Evolutionary conservation across 1,140 invertebrate genomes (phyloP).

Genomic region (Bombus superbus): DNA sequence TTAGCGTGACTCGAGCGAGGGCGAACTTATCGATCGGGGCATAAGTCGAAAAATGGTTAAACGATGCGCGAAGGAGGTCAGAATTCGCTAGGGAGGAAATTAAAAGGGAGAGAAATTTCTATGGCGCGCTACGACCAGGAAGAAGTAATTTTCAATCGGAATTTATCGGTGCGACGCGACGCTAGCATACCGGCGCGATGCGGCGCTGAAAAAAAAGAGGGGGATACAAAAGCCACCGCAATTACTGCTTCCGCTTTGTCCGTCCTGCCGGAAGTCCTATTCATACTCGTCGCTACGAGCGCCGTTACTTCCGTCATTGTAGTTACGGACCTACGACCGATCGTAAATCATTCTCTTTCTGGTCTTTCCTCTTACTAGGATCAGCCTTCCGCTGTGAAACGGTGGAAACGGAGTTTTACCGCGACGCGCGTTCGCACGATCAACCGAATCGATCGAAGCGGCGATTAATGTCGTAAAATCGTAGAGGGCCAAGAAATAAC

Average conservation of each 20-base stretch:
- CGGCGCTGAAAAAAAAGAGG: not conserved
- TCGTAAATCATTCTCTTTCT: slow-evolving; percentile 27
- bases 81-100: not conserved
- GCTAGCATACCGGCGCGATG: not conserved
- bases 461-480: too few species aligned
- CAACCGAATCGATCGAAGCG: not conserved
- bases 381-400: not conserved
- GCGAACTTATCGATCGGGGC: not conserved
- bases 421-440: not conserved
- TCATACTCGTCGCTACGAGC: slow-evolving; percentile 71
- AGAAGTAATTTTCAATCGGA: slow-evolving; percentile 47
- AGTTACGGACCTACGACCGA: slow-evolving; percentile 53
- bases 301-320: slow-evolving; percentile 72
- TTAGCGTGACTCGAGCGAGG: not conserved
- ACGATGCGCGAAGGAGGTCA: not conserved
- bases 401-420: not conserved
- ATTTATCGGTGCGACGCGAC: slow-evolving; percentile 44
- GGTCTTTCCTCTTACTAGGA: not conserved
- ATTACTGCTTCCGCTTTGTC: slow-evolving; percentile 70
- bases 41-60: not conserved
- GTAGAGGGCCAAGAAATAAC: too few species aligned
- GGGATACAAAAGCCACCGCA: slow-evolving; percentile 58
- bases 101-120: slow-evolving; percentile 25
- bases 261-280: slow-evolving; percentile 71
- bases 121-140: not conserved